Evolutionary conservation across 2,797 vertebrate species (phyloP).

Genomic region (Lindbergichthys nudifrons): DNA sequence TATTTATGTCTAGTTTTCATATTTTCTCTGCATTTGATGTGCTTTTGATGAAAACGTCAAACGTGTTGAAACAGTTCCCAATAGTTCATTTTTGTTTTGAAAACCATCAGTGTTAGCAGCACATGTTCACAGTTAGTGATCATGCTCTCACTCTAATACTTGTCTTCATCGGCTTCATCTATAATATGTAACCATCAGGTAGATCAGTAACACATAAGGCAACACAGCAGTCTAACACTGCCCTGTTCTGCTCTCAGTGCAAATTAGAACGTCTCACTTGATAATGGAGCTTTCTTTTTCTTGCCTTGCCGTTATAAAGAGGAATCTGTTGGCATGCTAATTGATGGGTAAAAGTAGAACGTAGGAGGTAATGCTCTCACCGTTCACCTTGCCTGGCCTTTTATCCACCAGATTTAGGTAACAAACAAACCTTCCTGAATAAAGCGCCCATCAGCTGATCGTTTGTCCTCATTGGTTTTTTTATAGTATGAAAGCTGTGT

Average conservation of each 20-base stretch:
- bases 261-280: constrained; percentile 42
- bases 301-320: too few relatives aligned
- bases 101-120: neutral
- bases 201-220: constrained; percentile 45
- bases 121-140: neutral
- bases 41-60: neutral
- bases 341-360: constrained; percentile 23
- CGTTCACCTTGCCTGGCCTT: constrained; percentile 48
- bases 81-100: constrained; percentile 11
- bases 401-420: constrained; percentile 55
- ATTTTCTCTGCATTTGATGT: neutral
- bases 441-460: constrained; percentile 55
- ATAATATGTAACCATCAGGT: constrained; percentile 35
- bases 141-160: neutral
- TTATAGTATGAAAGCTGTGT: constrained; percentile 15
- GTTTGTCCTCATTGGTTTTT: constrained; percentile 39
- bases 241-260: constrained; percentile 25
- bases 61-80: neutral
- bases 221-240: constrained; percentile 7
- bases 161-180: constrained; percentile 33
- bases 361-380: constrained; percentile 39
- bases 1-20: neutral
- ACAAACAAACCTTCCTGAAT: constrained; percentile 39
- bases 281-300: constrained; percentile 60
- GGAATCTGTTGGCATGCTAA: constrained; percentile 49